These are phyloP conservation scores for Tokudaia muenninki DNA, from an alignment of 2,797 vertebrate genomes.

Conservation along the genomic window DNA sequence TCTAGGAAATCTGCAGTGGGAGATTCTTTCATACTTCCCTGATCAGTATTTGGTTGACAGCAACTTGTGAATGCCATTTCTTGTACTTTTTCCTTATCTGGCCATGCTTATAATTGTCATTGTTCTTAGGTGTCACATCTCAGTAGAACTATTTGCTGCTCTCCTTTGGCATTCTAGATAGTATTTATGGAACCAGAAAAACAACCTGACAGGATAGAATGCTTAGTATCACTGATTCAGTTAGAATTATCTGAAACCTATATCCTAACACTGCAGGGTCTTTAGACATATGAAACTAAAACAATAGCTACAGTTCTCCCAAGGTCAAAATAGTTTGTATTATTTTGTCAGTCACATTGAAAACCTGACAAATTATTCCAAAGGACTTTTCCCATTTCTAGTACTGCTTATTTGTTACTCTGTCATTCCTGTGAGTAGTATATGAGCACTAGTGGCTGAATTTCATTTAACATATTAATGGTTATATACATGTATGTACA, in stretches of 20 bases:
- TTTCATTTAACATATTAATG: too few relatives aligned
- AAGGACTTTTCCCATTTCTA: too few relatives aligned
- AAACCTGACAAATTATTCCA: too few relatives aligned
- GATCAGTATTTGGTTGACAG: too few relatives aligned
- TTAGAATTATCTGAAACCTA: not conserved
- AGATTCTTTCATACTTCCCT: too few relatives aligned
- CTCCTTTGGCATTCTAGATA: not conserved
- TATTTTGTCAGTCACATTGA: too few relatives aligned
- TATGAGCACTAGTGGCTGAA: too few relatives aligned
- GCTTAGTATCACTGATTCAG: not conserved
- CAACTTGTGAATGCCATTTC: not conserved
- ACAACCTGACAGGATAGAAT: not conserved
- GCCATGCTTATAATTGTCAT: not conserved
- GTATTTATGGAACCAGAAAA: not conserved
- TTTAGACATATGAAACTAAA: fast-evolving
- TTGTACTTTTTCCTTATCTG: not conserved
- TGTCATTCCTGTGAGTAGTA: too few relatives aligned
- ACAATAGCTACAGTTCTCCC: not conserved
- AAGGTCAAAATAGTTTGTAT: not conserved
- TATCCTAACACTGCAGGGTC: fast-evolving
- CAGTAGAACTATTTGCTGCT: too few relatives aligned
- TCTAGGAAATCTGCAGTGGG: too few relatives aligned
- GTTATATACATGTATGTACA: too few relatives aligned
- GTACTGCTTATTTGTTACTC: too few relatives aligned
- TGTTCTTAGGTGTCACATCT: not conserved